Evolutionary conservation across 2,888 invertebrate species (phyloP), one percentile per base, ranked within the genome.

Genomic region (Drosophila yooni): DNA sequence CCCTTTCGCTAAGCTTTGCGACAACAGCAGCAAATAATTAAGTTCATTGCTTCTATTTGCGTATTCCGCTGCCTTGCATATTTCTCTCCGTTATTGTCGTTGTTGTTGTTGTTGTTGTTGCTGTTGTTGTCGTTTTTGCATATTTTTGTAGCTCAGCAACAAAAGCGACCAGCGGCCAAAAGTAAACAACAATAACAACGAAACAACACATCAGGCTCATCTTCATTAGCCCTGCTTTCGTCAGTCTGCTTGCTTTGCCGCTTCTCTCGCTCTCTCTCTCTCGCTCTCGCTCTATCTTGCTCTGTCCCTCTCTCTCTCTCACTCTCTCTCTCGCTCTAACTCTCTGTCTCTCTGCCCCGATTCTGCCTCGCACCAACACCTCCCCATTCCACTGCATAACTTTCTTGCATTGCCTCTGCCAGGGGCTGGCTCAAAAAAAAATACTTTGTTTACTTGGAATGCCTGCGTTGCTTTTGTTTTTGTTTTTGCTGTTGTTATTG

Each of bases 11-110:
- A 62, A 73, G 65, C 74, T 64, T 43, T 36, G 63, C 67, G 51
- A 61, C 59, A 79, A 72, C 74, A 87, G 68, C 77, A 89, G 81
- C 89, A 88, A 88, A 90, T 90, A 90, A 90, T 90, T 90, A 90
- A 90, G 89, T 90, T 90, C 91, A 91, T 91, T 91, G 89, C 89
- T 90, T 91, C 83, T 83, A 89, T 91, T 88, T 79, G 79, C 88
- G 79, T 87, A 86, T 82, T 78, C 63, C 61, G 79, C 81, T 78
- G 87, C 81, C 78, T 86, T 88, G 87, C 76, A 74, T 72, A 63
- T 76, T 76, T 78, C 68, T 63, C 74, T 29, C n/a, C 53, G 29
- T 29, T 51, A n/a, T 29, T 50, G 50, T 43, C 63, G 38, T 51
- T 64, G 50, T 43, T 65, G 38, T 51, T 64, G 50, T 53, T 68